Evolutionary conservation across 2,113 vertebrate genomes (phyloP).

Genomic region (Miniopterus natalensis): DNA sequence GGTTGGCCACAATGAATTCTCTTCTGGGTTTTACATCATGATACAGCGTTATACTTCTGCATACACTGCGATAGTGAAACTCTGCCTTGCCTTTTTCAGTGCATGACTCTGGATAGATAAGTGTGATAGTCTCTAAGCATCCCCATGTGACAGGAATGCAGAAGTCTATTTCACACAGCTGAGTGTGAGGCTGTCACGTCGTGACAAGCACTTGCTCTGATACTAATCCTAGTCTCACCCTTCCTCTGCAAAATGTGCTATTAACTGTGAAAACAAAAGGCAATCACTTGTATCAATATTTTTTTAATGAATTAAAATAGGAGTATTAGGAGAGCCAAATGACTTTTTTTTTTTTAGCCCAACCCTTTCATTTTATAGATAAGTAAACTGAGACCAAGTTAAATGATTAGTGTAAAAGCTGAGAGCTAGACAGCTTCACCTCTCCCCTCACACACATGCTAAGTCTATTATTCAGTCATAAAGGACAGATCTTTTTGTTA

Average conservation of each 20-base stretch:
- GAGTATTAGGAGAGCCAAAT: background rate
- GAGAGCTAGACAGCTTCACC: background rate
- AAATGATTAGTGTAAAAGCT: background rate
- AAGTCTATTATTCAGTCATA: background rate
- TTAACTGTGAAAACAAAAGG: background rate
- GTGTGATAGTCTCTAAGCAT: too few species aligned
- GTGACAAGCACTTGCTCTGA: background rate
- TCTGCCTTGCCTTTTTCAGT: background rate
- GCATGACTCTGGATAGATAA: background rate
- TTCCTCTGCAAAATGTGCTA: background rate
- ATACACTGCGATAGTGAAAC: background rate
- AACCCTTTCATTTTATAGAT: background rate
- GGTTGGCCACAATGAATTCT: background rate
- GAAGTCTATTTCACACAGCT: background rate
- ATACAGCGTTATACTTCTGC: background rate
- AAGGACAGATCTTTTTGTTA: background rate
- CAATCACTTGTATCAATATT: background rate
- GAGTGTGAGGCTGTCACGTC: background rate
- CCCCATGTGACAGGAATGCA: background rate
- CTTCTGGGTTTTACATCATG: background rate
- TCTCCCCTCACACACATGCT: background rate
- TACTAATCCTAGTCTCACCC: background rate
- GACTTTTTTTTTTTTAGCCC: background rate
- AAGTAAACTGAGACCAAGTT: background rate
- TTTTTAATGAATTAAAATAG: background rate